A percentile compares a stretch with the other conserved stretches of the same genome.
Conservation (phyloP, 2,888 invertebrate species). For the Brenthis hecate region DNA sequence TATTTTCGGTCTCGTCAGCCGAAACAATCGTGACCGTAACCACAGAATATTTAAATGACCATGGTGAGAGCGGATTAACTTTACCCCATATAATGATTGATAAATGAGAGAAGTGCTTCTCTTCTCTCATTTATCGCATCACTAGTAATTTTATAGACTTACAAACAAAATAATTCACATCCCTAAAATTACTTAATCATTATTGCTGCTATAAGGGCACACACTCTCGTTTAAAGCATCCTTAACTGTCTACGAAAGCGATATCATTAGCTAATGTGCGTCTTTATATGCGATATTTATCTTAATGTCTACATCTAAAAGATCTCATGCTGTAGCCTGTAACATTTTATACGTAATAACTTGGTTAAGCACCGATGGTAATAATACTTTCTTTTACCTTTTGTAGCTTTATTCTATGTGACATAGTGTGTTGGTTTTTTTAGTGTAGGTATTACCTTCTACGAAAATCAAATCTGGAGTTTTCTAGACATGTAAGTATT, state of each 20-base stretch:
- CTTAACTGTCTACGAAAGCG: background rate
- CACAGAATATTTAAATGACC: too few relatives aligned
- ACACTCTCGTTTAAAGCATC: conserved; percentile 2
- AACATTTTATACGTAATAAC: conserved; percentile 7
- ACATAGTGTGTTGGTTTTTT: background rate
- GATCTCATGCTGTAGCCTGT: background rate
- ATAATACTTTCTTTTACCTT: background rate
- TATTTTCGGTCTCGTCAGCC: too few relatives aligned
- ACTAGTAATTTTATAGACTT: too few relatives aligned
- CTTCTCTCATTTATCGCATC: too few relatives aligned
- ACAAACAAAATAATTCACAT: background rate
- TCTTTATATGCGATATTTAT: conserved; percentile 15
- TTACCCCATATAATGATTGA: too few relatives aligned
- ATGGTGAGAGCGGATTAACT: too few relatives aligned
- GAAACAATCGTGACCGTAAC: too few relatives aligned
- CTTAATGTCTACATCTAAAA: conserved; percentile 9
- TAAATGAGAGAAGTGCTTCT: too few relatives aligned
- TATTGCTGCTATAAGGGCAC: background rate
- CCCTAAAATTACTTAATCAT: background rate
- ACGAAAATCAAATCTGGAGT: too few relatives aligned
- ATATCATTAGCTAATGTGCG: conserved; percentile 11
- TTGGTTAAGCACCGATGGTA: conserved; percentile 1
- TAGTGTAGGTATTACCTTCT: too few relatives aligned
- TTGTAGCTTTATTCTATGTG: background rate
- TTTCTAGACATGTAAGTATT: too few relatives aligned